Evolutionary conservation across 2,797 vertebrate genomes (phyloP).

Genomic region (Ptychobarbus kaznakovi): DNA sequence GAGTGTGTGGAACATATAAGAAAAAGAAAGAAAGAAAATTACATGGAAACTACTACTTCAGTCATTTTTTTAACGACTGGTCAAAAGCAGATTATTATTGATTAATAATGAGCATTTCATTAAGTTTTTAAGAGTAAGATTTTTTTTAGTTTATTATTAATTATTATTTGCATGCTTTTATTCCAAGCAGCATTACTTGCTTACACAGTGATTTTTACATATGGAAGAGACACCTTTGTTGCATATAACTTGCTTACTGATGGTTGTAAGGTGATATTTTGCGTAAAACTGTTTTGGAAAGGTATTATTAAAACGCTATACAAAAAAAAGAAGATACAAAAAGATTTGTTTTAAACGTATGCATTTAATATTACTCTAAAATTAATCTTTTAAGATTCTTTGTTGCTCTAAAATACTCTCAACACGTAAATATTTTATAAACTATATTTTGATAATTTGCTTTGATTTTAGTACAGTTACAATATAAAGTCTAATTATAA

Average conservation of each 20-base stretch:
- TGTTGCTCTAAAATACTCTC: background rate
- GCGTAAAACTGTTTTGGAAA: background rate
- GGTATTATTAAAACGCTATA: background rate
- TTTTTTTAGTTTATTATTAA: background rate
- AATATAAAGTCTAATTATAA: background rate
- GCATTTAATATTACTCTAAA: background rate
- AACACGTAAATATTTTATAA: background rate
- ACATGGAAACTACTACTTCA: background rate
- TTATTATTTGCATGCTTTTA: background rate
- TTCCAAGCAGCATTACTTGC: background rate
- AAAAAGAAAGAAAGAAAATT: background rate
- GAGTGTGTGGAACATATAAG: background rate
- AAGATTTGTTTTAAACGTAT: background rate
- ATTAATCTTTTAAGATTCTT: background rate
- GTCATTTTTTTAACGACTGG: too few species aligned
- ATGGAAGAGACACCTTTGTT: background rate
- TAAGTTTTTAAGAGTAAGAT: too few species aligned
- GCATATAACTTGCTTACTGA: background rate
- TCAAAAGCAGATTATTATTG: background rate
- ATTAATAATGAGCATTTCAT: background rate
- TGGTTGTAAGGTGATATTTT: background rate
- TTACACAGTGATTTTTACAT: background rate
- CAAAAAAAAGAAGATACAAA: background rate
- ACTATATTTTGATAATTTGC: background rate
- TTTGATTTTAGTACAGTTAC: background rate